Evolutionary conservation across 2,888 invertebrate species (phyloP), one percentile per base, ranked within the genome.

Genomic region (Spisula subtruncata): DNA sequence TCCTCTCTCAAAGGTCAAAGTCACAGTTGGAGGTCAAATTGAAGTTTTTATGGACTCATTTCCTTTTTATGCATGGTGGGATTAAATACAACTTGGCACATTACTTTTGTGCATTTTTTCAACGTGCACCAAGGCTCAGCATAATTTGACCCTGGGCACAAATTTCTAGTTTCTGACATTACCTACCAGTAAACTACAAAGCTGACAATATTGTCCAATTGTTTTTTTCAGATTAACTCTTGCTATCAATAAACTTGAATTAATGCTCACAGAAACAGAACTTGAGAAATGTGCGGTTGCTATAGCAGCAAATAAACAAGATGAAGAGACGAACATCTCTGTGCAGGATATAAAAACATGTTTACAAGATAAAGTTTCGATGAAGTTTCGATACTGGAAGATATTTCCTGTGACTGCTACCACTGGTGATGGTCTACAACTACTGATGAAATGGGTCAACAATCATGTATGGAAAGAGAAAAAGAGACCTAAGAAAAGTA

Each of bases 291-390:
- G 85, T 51, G 85, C 90, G 8, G 90, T 90, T 54, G 87, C 90
- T 54, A 90, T 90, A 60, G 87, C 84, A 16, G 90, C 90, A 14
- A 90, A 85, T 81, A 90, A 90, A 82, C 83, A 87, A 20, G 90
- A 90, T 56, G 25, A 79, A 48, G 82, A 75, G 6, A 51, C 51
- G 1, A 75, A 56, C 18, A 20, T 87, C 2, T 41, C 82, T 8
- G 25, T 54, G 6, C 79, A 56, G 10, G n/a, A 60, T 16, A 81
- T 90, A 29, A 82, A 48, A n/a, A 66, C 14, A n/a, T 20, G 29
- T 12, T 60, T 90, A 20, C 32, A 83, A 18, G 82, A 54, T 12
- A 84, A 82, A 60, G 56, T 46, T 18, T 90, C 32, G 60, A 85
- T 90, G 87, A 66, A 85, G 18, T 51, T 54, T n/a, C 60, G 90